Evolutionary conservation across 2,113 vertebrate genomes (phyloP).

Genomic region (Lepidothrix coronata): DNA sequence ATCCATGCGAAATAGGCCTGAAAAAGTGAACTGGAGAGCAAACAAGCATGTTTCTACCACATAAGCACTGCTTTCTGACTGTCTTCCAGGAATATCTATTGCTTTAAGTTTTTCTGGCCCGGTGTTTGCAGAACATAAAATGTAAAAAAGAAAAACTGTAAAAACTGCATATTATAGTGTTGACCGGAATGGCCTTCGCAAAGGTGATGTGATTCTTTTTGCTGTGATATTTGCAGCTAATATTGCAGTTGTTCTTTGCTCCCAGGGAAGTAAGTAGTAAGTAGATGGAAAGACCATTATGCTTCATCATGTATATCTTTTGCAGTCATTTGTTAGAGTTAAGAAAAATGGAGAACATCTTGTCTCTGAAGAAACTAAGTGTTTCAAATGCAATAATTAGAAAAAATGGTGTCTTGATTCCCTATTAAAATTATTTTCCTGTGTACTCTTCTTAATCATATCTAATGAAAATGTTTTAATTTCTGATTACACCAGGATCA

Average conservation of each 20-base stretch:
- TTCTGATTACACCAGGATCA: background rate
- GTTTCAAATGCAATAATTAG: background rate
- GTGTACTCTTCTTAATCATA: rapidly evolving
- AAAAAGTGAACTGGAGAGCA: background rate
- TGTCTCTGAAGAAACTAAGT: background rate
- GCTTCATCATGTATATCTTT: background rate
- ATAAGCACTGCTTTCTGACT: background rate
- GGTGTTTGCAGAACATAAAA: background rate
- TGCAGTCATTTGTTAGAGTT: background rate
- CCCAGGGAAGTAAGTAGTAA: background rate
- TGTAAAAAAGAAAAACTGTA: background rate
- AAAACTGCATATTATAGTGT: background rate
- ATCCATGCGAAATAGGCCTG: background rate
- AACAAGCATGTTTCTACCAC: rapidly evolving
- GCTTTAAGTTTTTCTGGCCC: background rate
- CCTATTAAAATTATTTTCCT: background rate
- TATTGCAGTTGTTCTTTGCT: background rate
- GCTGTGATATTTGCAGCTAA: background rate
- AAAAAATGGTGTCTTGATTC: background rate
- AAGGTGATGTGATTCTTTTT: background rate
- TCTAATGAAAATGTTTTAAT: background rate
- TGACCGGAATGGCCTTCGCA: background rate
- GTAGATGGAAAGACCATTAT: background rate
- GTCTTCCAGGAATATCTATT: background rate
- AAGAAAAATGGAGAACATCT: background rate